Evolutionary conservation across 2,113 vertebrate species (phyloP), one percentile per base, ranked within the genome.

Genomic region (Toxostoma redivivum): DNA sequence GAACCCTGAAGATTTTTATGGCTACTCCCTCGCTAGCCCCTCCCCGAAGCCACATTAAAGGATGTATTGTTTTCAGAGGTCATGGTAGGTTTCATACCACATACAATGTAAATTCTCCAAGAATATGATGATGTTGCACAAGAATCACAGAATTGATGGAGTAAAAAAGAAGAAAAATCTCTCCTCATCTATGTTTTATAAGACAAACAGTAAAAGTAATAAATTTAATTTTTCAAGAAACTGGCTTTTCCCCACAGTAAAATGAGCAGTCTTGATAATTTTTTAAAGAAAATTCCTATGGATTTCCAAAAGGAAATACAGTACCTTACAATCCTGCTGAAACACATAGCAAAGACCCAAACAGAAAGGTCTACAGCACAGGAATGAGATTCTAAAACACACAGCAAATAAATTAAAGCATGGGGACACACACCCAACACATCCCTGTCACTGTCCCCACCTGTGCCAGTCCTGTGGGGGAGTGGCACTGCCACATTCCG

Each of bases 21-120:
- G 97, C 96, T 97, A 95, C 95, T 97, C 94, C 96, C 96, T 93
- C 65, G 3, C 97, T 97, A 97, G 96, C 94, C 94, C 98, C 97
- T 97, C 98, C 97, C 98, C 92, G 7, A 94, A 97, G 95, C 94
- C 97, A 98, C 98, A 98, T 98, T 99, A 99, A 99, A 99, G 98
- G 97, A 95, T 82, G 98, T 97, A 99, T 99, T 99, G 98, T 99
- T 99, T 98, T 96, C 97, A 97, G 97, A 95, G 98, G 98, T 99
- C 99, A 99, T 93, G 97, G 98, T 95, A 94, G 98, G 98, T 99
- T 99, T 99, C 98, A 98, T 98, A 98, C 98, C 97, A 96, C 93
- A 98, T 97, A 96, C 98, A 98, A 98, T 86, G 96, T 97, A 98
- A 98, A 98, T 97, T 97, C 94, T 97, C 96, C 86, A 70, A 67